phyloP scores from a whole-genome alignment of 2,113 vertebrate species.

The Vidua macroura region DNA sequence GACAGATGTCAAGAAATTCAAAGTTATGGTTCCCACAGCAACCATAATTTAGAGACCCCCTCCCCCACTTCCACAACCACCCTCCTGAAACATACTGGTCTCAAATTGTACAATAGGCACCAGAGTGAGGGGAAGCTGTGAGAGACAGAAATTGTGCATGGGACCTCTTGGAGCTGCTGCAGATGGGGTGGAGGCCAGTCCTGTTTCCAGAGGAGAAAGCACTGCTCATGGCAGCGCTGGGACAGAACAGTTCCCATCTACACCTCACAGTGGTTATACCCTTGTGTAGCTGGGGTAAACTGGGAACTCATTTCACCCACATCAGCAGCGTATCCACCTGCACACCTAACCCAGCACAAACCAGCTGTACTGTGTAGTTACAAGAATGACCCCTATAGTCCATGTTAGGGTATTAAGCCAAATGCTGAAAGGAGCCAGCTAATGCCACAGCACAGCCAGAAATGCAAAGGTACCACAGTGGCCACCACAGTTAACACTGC shows the following conservation, averaged over 20 bases:
- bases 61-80: constrained; percentile 42
- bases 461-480: neutral
- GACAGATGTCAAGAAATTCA: constrained; percentile 74
- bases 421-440: neutral
- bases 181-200: neutral
- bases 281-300: neutral
- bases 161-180: neutral
- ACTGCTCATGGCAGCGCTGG: neutral
- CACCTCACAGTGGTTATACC: no score
- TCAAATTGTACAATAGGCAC: constrained; percentile 31
- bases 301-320: neutral
- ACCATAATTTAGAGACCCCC: constrained; percentile 62
- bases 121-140: neutral
- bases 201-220: neutral
- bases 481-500: neutral
- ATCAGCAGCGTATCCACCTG: neutral
- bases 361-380: neutral
- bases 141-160: rapidly evolving
- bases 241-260: neutral
- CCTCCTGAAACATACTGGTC: constrained; percentile 43
- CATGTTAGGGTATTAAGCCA: neutral
- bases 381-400: neutral
- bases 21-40: constrained; percentile 76
- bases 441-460: neutral
- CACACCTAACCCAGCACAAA: neutral